These are phyloP conservation scores for Cybosia mesomella DNA, from an alignment of 2,888 invertebrate genomes.

Conservation along the genomic window DNA sequence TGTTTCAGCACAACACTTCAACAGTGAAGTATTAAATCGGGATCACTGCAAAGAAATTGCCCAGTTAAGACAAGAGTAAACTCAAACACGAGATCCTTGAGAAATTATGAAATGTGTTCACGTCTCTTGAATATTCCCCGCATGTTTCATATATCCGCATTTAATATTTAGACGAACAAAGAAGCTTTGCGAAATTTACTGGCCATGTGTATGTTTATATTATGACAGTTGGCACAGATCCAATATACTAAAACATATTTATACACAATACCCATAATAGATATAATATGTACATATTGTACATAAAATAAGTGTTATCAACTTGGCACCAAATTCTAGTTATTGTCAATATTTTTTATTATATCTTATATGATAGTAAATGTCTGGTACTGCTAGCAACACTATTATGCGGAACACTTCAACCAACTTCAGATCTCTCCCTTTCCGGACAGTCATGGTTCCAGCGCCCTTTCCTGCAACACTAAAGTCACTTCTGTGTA, in stretches of 20 bases:
- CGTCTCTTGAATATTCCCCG: slow-evolving; percentile 5
- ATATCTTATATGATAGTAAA: neutral
- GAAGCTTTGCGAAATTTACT: slow-evolving; percentile 37
- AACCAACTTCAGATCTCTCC: neutral
- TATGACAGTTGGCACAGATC: slow-evolving; percentile 43
- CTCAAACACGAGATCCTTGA: slow-evolving; percentile 12
- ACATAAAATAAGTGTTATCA: neutral
- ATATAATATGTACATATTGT: slow-evolving; percentile 29
- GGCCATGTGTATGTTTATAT: slow-evolving; percentile 27
- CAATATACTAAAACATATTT: slow-evolving; percentile 46
- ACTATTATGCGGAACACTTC: neutral
- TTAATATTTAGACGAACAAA: slow-evolving; percentile 51
- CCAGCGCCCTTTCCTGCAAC: neutral
- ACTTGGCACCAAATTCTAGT: neutral
- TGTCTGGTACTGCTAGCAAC: neutral
- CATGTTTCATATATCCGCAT: slow-evolving; percentile 33
- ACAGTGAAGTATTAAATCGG: neutral
- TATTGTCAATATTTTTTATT: neutral
- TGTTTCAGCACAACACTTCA: neutral
- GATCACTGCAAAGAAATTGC: neutral
- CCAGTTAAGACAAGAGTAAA: slow-evolving; percentile 11
- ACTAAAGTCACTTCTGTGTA: neutral
- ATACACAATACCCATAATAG: slow-evolving; percentile 35
- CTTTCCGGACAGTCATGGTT: neutral
- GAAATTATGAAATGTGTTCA: slow-evolving; percentile 22